phyloP scores from a whole-genome alignment of 2,113 vertebrate genomes.

The Suncus etruscus region DNA sequence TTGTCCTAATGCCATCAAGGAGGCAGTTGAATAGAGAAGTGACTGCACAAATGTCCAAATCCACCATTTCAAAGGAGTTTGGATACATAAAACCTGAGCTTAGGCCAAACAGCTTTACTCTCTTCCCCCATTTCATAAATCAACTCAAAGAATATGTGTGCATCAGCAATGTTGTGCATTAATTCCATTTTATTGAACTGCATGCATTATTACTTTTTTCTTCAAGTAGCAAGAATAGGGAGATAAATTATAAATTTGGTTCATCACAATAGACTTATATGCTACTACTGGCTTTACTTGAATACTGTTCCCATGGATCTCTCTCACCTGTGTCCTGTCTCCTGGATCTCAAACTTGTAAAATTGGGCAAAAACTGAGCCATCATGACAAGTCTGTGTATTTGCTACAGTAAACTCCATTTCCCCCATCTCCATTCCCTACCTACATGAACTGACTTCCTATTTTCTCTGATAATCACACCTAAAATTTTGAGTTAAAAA shows the following conservation, averaged over 20 bases:
- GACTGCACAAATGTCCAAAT: not conserved
- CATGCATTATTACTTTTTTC: constrained; percentile 51
- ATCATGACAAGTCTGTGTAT: not conserved
- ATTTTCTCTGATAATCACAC: constrained; percentile 26
- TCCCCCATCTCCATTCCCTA: not conserved
- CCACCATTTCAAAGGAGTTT: not conserved
- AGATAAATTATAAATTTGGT: constrained; percentile 63
- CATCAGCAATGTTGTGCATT: constrained; percentile 55
- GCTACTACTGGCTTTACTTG: constrained; percentile 32
- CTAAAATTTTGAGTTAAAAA: not conserved
- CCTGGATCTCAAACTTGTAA: constrained; percentile 22
- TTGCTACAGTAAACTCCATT: not conserved
- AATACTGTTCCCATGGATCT: constrained; percentile 28
- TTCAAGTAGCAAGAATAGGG: constrained; percentile 25
- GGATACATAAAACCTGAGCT: not conserved
- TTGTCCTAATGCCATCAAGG: not conserved
- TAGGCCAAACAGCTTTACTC: constrained; percentile 56
- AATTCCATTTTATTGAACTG: constrained; percentile 61
- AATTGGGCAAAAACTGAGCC: not conserved
- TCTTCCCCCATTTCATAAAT: constrained; percentile 34
- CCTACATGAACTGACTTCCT: not conserved
- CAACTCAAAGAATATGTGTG: constrained; percentile 34
- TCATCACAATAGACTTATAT: constrained; percentile 9
- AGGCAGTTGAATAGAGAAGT: not conserved
- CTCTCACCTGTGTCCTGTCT: not conserved